Evolutionary conservation across 2,797 vertebrate species (phyloP).

Genomic region (Chelon labrosus): DNA sequence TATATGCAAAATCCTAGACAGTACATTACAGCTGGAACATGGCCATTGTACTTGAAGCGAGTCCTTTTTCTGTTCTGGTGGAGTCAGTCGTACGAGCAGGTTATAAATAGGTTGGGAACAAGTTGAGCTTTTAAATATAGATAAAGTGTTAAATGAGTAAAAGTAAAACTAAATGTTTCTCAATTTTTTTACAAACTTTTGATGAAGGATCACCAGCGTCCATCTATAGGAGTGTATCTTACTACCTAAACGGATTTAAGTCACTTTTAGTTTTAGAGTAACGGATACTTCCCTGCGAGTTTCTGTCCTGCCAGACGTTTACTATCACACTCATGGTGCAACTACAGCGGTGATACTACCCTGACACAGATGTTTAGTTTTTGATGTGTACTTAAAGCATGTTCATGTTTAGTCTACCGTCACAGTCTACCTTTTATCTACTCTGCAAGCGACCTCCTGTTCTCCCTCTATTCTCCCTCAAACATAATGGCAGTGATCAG

Average conservation of each 20-base stretch:
- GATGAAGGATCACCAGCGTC: not conserved
- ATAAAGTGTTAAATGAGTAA: no score
- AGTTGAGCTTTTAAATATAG: not conserved
- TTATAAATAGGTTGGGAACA: not conserved
- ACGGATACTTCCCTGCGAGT: not conserved
- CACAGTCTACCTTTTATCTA: slow-evolving; percentile 4
- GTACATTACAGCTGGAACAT: slow-evolving; percentile 17
- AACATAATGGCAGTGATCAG: not conserved
- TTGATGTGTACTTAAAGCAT: slow-evolving; percentile 1
- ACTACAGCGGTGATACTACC: not conserved
- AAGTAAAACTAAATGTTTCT: no score
- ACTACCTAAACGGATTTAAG: no score
- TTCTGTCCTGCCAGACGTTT: not conserved
- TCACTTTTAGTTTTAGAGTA: not conserved
- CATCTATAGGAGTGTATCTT: not conserved
- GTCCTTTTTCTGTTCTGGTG: slow-evolving; percentile 31
- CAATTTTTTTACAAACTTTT: not conserved
- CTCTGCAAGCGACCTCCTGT: not conserved
- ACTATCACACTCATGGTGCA: not conserved
- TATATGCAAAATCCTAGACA: slow-evolving; percentile 22
- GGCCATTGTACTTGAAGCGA: slow-evolving; percentile 14
- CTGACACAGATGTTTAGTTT: slow-evolving; percentile 17
- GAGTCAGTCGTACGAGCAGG: not conserved
- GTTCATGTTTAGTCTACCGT: slow-evolving; percentile 37
- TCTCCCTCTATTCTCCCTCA: not conserved